phyloP scores from a whole-genome alignment of 2,113 vertebrate species.

The Nansenia antarctica region DNA sequence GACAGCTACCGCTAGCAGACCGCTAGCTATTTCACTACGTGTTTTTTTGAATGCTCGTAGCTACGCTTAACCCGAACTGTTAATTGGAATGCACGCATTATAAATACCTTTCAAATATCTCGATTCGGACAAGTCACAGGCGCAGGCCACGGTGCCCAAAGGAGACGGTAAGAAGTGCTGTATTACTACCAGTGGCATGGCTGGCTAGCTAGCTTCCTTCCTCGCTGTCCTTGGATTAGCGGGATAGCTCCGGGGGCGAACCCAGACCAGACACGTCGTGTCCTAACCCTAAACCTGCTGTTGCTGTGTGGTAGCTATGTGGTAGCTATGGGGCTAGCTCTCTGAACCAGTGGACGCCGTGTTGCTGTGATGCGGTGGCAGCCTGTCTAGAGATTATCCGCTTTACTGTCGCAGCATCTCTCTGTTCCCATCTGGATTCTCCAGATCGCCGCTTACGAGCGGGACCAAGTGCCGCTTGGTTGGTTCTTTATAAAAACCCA shows the following conservation, averaged over 20 bases:
- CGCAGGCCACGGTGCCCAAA: not conserved
- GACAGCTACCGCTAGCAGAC: not conserved
- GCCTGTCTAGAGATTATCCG: conserved; percentile 43
- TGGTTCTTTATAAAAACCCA: not conserved
- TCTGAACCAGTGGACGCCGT: conserved; percentile 41
- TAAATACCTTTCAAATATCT: not conserved
- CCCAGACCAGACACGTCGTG: too few relatives aligned
- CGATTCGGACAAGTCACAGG: not conserved
- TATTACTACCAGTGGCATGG: not conserved
- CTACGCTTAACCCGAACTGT: not conserved
- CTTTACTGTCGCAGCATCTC: conserved; percentile 34
- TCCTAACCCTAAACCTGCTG: too few relatives aligned
- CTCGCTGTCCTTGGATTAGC: not conserved
- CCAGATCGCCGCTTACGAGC: not conserved
- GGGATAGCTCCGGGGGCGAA: not conserved
- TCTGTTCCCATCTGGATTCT: conserved; percentile 12
- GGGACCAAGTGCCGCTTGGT: not conserved
- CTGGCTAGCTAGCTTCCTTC: not conserved
- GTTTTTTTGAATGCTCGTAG: not conserved
- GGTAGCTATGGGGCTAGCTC: not conserved
- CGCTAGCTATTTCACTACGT: not conserved
- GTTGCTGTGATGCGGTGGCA: conserved; percentile 2
- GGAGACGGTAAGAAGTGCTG: not conserved
- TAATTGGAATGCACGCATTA: not conserved
- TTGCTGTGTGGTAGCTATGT: not conserved